Conservation (phyloP, 2,888 invertebrate genomes). For the Drosophila meridiana region DNA sequence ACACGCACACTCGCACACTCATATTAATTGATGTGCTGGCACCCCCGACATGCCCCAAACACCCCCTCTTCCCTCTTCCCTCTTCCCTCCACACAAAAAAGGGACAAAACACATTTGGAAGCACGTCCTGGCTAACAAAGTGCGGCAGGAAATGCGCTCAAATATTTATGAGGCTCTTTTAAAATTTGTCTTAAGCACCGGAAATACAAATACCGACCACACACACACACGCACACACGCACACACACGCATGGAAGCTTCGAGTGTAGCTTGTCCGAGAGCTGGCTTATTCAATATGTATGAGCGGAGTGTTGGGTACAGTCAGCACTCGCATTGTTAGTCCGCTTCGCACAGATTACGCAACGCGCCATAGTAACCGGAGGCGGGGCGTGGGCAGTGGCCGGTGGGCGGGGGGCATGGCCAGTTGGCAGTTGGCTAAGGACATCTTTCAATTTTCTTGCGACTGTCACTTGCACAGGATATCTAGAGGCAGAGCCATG, state of each 20-base stretch:
- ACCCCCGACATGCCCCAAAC: neutral
- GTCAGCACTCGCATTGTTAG: slow-evolving; percentile 60
- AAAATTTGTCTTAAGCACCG: slow-evolving; percentile 80
- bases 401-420: neutral
- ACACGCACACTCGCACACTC: slow-evolving; percentile 13
- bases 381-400: neutral
- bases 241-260: slow-evolving; percentile 2
- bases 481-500: neutral
- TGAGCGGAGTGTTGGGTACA: slow-evolving; percentile 56
- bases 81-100: slow-evolving; percentile 14
- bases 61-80: neutral
- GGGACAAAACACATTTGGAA: slow-evolving; percentile 44
- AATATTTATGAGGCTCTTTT: slow-evolving; percentile 76
- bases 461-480: slow-evolving; percentile 73
- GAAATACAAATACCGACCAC: slow-evolving; percentile 70
- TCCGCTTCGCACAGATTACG: slow-evolving; percentile 24
- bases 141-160: slow-evolving; percentile 71
- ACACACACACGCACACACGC: slow-evolving; percentile 5
- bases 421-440: slow-evolving; percentile 5
- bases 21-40: slow-evolving; percentile 60
- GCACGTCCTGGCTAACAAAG: slow-evolving; percentile 48
- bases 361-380: slow-evolving; percentile 25
- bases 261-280: slow-evolving; percentile 19
- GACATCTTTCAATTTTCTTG: slow-evolving; percentile 52
- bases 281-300: slow-evolving; percentile 61